Conservation (phyloP, 92 coral and sea anemone species). For the Epizoanthus illoricatus region DNA sequence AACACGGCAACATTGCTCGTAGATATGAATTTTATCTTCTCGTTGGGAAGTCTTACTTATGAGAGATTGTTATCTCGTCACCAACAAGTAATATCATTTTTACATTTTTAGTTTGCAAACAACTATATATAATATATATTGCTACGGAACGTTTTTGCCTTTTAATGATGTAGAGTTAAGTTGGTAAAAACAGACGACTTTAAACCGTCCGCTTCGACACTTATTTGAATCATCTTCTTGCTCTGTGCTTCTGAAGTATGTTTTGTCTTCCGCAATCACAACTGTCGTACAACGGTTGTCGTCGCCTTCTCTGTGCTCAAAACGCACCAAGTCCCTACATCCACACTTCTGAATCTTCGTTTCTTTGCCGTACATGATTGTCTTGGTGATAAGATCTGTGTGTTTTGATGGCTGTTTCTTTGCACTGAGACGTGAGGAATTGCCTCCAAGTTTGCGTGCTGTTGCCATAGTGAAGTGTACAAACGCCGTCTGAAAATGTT, state of each 20-base stretch:
- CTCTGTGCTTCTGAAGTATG: too few relatives aligned
- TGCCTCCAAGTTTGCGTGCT: background rate
- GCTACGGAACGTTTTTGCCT: background rate
- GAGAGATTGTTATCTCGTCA: too few relatives aligned
- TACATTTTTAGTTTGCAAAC: too few relatives aligned
- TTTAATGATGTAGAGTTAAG: background rate
- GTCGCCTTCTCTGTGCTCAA: background rate
- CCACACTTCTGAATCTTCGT: background rate
- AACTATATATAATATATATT: too few relatives aligned
- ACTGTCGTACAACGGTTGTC: constrained; percentile 9
- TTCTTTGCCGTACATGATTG: constrained; percentile 7
- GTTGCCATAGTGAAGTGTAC: background rate
- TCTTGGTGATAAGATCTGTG: constrained; percentile 1
- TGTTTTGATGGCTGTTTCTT: background rate
- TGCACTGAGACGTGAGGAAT: background rate
- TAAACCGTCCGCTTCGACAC: background rate
- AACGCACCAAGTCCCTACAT: background rate
- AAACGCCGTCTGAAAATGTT: too few relatives aligned
- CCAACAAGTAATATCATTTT: too few relatives aligned
- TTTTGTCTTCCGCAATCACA: constrained; percentile 15
- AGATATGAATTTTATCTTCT: too few relatives aligned
- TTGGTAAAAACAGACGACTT: constrained; percentile 15
- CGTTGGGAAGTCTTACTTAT: too few relatives aligned
- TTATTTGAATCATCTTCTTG: background rate
- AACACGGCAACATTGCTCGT: too few relatives aligned